Conservation (phyloP, 2,113 vertebrate genomes). For the Egretta garzetta region DNA sequence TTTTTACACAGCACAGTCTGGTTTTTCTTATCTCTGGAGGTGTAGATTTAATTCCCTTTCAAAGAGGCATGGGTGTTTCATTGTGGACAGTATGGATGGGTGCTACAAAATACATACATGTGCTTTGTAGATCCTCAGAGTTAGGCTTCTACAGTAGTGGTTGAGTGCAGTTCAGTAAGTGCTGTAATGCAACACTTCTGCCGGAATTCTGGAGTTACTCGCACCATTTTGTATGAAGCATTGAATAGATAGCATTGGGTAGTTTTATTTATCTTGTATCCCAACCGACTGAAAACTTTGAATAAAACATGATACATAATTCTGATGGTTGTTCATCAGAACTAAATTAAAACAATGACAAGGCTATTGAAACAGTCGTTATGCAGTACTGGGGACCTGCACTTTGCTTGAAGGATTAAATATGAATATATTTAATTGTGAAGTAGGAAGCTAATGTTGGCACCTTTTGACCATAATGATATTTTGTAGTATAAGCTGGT, state of each 20-base stretch:
- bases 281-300: not conserved
- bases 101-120: not conserved
- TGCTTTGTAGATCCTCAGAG: not conserved
- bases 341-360: not conserved
- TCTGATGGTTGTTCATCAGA: not conserved
- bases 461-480: not conserved
- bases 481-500: not conserved
- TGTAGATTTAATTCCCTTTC: not conserved
- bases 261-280: not conserved
- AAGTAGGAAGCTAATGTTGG: not conserved
- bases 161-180: not conserved
- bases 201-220: not conserved
- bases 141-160: not conserved
- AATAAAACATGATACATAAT: not conserved
- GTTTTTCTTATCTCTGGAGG: not conserved
- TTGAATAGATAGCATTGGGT: not conserved
- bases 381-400: not conserved
- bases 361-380: not conserved
- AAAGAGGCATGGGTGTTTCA: not conserved
- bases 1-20: not conserved
- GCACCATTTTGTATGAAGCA: not conserved
- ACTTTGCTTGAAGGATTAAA: not conserved
- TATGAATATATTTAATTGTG: not conserved
- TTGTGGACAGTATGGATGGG: not conserved
- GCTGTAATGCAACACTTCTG: not conserved